Evolutionary conservation across 2,797 vertebrate genomes (phyloP).

Genomic region (Triplophysa yarkandensis): DNA sequence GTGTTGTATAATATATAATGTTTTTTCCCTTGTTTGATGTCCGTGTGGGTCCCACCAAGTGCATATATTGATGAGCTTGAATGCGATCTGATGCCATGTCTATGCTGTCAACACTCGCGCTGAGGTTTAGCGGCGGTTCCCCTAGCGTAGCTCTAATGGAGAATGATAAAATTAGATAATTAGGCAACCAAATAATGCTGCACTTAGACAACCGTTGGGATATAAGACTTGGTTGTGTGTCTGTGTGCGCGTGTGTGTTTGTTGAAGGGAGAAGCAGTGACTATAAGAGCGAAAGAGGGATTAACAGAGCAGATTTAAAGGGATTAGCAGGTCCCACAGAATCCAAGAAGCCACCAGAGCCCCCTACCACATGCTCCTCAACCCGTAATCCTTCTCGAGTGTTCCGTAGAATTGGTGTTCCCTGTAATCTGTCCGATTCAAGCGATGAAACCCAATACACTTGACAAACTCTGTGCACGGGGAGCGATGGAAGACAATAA

Average conservation of each 20-base stretch:
- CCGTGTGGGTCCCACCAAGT: conserved; percentile 37
- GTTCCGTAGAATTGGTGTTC: conserved; percentile 66
- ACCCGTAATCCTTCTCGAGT: conserved; percentile 70
- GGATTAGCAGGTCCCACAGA: conserved; percentile 71
- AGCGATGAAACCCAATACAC: conserved; percentile 60
- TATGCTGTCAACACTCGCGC: conserved; percentile 54
- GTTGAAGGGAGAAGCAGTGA: conserved; percentile 45
- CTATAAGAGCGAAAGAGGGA: conserved; percentile 67
- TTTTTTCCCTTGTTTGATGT: conserved; percentile 47
- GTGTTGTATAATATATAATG: conserved; percentile 42
- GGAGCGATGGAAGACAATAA: conserved; percentile 53
- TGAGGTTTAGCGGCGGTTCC: conserved; percentile 50
- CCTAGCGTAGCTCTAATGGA: conserved; percentile 57
- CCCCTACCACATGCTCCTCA: conserved; percentile 56
- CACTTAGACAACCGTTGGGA: conserved; percentile 55
- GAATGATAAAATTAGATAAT: conserved; percentile 56
- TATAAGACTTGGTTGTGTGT: conserved; percentile 18
- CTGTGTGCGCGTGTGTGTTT: conserved; percentile 14
- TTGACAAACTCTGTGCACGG: conserved; percentile 58
- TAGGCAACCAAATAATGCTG: conserved; percentile 57
- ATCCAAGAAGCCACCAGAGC: conserved; percentile 67
- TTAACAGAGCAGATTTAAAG: conserved; percentile 73
- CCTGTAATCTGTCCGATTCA: conserved; percentile 62
- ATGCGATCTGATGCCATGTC: conserved; percentile 47
- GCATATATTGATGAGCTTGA: conserved; percentile 44